Evolutionary conservation across 2,888 invertebrate species (phyloP).

Genomic region (Lochmaea crataegi): DNA sequence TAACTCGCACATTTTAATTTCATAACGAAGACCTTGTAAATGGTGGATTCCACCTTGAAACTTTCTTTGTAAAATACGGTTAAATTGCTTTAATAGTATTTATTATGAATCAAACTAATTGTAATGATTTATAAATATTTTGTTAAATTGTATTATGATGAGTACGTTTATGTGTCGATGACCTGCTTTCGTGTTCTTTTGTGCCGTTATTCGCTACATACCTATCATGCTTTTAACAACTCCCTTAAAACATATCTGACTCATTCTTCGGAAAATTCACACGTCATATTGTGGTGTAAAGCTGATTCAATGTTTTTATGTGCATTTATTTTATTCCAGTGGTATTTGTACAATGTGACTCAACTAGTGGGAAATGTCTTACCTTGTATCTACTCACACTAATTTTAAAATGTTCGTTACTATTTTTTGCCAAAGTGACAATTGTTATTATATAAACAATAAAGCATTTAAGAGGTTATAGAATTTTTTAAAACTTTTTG

Average conservation of each 20-base stretch:
- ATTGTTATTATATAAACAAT: too few relatives aligned
- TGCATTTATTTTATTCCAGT: neutral
- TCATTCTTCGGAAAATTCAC: constrained; percentile 28
- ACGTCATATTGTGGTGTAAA: constrained; percentile 7
- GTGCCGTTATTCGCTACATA: constrained; percentile 51
- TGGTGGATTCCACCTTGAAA: constrained; percentile 51
- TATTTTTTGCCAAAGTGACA: neutral
- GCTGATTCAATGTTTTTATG: neutral
- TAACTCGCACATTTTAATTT: constrained; percentile 37
- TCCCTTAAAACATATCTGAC: constrained; percentile 21
- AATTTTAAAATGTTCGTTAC: neutral
- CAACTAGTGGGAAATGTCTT: neutral
- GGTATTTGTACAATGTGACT: neutral
- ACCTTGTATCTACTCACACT: neutral
- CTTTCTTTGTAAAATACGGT: constrained; percentile 23
- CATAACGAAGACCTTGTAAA: constrained; percentile 40
- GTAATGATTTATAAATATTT: constrained; percentile 3
- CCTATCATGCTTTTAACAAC: constrained; percentile 13
- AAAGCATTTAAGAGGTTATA: too few relatives aligned
- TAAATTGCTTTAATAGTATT: constrained; percentile 2
- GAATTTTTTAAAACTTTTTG: too few relatives aligned
- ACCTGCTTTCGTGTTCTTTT: constrained; percentile 52
- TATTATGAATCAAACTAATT: constrained; percentile 11
- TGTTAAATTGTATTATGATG: constrained; percentile 11
- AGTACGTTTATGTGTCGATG: constrained; percentile 49